Evolutionary conservation across 2,888 invertebrate genomes (phyloP), one percentile per base, ranked within the genome.

Genomic region (Hermodice carunculata): DNA sequence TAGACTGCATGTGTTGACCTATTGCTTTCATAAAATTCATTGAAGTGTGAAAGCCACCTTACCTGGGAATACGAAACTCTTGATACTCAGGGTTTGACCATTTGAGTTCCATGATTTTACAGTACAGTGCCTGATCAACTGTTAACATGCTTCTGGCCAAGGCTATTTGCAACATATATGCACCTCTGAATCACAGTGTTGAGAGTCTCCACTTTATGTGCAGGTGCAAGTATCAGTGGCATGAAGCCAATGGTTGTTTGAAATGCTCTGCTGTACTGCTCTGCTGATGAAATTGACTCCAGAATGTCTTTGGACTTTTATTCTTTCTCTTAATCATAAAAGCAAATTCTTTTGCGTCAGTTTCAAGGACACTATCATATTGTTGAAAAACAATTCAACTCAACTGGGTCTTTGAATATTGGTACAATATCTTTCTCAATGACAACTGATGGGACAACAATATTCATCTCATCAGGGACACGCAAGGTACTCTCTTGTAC

Each of bases 1-100:
- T 57, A 28, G 34, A 24, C 51, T 46, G 54, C 19, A 24, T 28
- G 29, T 59, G 59, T n/a, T 59, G 59, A 2, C 59, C 59, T 19
- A 59, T 59, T 14, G 19, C 60, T 34, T 60, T 58, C 26, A 58
- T 52, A 29, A 58, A 58, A 24, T 58, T 58, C 58, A 48, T 58
- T 4, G 58, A 29, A 4, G 29, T 58, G 19, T 58, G 58, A 2
- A 58, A 22, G 2, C 58, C 58, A 2, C 58, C 58, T 8, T 48
- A 24, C 19, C 59, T 40, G 22, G 57, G 57, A 43, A 57, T 57
- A 8, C 17, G 29, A 29, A 17, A 51, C 11, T 14, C 11, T 6
- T 51, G 19, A 8, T 24, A 6, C 28, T 51, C n/a, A n/a, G n/a
- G n/a, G n/a, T n/a, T 6, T 24, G 51, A 28, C 51, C 51, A 51